phyloP scores from a whole-genome alignment of 1,140 invertebrate species.

The Halyomorpha halys region DNA sequence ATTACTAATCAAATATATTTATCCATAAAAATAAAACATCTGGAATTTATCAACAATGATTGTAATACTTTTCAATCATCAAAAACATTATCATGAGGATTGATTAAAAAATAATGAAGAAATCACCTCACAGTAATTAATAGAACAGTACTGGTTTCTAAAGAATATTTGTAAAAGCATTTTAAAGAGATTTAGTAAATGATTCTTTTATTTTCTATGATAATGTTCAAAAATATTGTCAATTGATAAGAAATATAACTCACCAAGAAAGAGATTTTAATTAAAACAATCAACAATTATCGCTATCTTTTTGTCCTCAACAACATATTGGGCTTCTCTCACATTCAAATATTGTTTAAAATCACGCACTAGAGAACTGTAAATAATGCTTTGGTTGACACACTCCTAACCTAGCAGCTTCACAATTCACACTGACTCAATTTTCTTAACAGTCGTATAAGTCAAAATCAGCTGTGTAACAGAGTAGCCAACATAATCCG shows the following conservation, averaged over 20 bases:
- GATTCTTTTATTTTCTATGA: too few species aligned
- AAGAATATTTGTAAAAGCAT: too few species aligned
- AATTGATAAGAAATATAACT: not conserved
- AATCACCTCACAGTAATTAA: too few species aligned
- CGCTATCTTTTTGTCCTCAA: constrained; percentile 29
- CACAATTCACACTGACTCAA: constrained; percentile 12
- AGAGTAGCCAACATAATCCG: constrained; percentile 12
- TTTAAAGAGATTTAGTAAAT: too few species aligned
- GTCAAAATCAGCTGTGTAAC: constrained; percentile 20
- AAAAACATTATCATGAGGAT: too few species aligned
- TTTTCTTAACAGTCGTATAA: constrained; percentile 12
- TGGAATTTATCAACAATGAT: too few species aligned
- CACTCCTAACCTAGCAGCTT: constrained; percentile 8
- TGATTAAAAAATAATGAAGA: too few species aligned
- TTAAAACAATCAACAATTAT: constrained; percentile 8
- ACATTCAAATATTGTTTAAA: constrained; percentile 3
- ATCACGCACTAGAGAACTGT: constrained; percentile 7
- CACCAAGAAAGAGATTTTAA: not conserved
- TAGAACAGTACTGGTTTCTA: too few species aligned
- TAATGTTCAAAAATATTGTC: too few species aligned
- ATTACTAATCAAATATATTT: too few species aligned
- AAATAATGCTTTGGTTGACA: not conserved
- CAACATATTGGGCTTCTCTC: constrained; percentile 24
- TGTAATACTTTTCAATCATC: too few species aligned
- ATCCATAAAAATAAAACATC: too few species aligned